Conservation (phyloP, 2,797 vertebrate genomes). For the Anguilla obscura region DNA sequence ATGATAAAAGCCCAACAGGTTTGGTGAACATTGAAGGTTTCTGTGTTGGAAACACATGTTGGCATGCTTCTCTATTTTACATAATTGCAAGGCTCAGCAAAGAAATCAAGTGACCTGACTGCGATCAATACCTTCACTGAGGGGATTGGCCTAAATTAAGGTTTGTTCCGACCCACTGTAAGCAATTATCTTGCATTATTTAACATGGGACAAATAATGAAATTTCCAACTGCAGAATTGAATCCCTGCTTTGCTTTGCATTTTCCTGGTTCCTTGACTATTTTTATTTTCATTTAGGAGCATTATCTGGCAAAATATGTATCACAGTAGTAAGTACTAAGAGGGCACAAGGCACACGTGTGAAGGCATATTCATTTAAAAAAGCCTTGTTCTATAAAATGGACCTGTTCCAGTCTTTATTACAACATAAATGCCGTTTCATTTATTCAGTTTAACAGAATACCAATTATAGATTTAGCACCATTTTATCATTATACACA, state of each 20-base stretch:
- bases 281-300: neutral
- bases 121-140: neutral
- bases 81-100: neutral
- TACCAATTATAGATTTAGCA: slow-evolving; percentile 66
- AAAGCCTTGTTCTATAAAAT: slow-evolving; percentile 62
- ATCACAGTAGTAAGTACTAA: slow-evolving; percentile 7
- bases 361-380: slow-evolving; percentile 32
- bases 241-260: neutral
- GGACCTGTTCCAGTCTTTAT: slow-evolving; percentile 72
- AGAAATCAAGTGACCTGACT: neutral
- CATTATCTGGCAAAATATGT: neutral
- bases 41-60: neutral
- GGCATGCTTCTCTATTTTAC: neutral
- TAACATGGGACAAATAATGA: neutral
- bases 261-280: neutral
- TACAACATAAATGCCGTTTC: slow-evolving; percentile 59
- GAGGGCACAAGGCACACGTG: neutral
- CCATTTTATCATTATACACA: slow-evolving; percentile 60
- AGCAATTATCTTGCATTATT: neutral
- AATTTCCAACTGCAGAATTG: neutral
- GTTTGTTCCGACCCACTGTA: neutral
- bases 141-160: neutral
- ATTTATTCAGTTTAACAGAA: slow-evolving; percentile 59
- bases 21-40: neutral
- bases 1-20: neutral